Evolutionary conservation across 1,140 invertebrate species (phyloP).

Genomic region (Chrysomallon squamiferum): DNA sequence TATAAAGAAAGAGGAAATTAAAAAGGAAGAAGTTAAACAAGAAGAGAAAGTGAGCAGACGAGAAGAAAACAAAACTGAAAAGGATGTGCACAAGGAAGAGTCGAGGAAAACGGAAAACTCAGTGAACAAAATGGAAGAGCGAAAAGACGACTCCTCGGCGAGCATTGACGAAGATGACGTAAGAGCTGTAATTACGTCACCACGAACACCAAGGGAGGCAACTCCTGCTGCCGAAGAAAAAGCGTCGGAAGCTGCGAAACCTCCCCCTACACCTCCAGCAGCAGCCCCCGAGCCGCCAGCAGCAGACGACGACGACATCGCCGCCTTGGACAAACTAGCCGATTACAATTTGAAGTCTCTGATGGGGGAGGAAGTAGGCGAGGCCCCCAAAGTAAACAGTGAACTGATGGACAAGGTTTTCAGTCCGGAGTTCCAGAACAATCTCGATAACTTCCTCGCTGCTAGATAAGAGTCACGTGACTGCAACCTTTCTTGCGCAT

Average conservation of each 20-base stretch:
- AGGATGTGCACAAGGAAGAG: too few species aligned
- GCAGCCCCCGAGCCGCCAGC: too few species aligned
- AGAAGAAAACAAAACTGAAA: too few species aligned
- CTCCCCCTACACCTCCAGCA: neutral
- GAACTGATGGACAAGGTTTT: neutral
- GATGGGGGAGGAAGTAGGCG: neutral
- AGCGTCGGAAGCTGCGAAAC: neutral
- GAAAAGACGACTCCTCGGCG: too few species aligned
- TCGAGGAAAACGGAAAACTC: too few species aligned
- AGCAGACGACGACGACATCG: neutral
- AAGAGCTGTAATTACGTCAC: neutral
- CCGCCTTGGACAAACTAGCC: neutral
- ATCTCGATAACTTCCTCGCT: neutral
- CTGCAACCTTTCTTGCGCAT: too few species aligned
- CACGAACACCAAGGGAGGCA: neutral
- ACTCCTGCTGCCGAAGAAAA: neutral
- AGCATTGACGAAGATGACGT: neutral
- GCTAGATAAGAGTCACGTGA: too few species aligned
- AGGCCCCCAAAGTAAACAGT: neutral
- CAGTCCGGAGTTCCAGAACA: neutral
- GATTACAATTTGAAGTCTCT: slow-evolving; percentile 2
- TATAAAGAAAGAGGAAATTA: too few species aligned
- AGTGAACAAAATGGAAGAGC: too few species aligned
- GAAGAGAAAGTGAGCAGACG: too few species aligned
- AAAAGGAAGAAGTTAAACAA: too few species aligned